Base-by-base conservation (phyloP, 2,888 invertebrate genomes). In the Tinea pellionella region DNA sequence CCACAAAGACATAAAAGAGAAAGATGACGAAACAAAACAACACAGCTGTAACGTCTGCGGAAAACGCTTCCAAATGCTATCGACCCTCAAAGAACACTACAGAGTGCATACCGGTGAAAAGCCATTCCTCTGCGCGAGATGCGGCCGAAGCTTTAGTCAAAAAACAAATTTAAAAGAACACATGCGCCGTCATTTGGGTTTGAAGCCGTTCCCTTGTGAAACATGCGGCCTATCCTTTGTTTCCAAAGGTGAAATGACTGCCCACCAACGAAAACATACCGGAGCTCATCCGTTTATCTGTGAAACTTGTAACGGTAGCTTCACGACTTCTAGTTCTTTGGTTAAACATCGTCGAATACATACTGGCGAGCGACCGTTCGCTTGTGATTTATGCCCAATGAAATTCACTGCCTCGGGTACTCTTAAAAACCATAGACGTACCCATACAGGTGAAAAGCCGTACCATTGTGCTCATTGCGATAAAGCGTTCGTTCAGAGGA, bases 241-340 rank as follows among this genome's bases (percentile, higher is more conserved):
- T 0, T 85, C 88, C 0, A 88, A 88, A 66, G 87, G 88, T 0
- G 90, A 90, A 65, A 64, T 90, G 0, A 87, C 86, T 8, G 89
- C 90, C 0, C 90, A 90, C 66, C 72, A 68, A 0, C 80, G 90
- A 0, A 90, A 88, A 53, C 90, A 90, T 69, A 89, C 88, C 7
- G 90, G 90, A 0, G 90, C 89, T 0, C 90, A 90, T 63, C 90
- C 90, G 0, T 90, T 89, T 64, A 78, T 87, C 0, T 90, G 90
- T 59, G 88, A 88, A 13, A 82, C 81, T 6, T 90, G 90, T 51
- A 79, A 82, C 0, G 77, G 86, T 9, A 83, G 86, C 0, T 91
- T 90, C 67, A 90, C 90, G 0, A 90, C 90, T 0, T 89, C 89
- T 11, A 89, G 89, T 53, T 89, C 90, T 0, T 65, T 91, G 15